Percentiles rank a stretch among this genome's conserved stretches.
Conservation (phyloP, 1,140 invertebrate species). For the Trialeurodes vaporariorum region DNA sequence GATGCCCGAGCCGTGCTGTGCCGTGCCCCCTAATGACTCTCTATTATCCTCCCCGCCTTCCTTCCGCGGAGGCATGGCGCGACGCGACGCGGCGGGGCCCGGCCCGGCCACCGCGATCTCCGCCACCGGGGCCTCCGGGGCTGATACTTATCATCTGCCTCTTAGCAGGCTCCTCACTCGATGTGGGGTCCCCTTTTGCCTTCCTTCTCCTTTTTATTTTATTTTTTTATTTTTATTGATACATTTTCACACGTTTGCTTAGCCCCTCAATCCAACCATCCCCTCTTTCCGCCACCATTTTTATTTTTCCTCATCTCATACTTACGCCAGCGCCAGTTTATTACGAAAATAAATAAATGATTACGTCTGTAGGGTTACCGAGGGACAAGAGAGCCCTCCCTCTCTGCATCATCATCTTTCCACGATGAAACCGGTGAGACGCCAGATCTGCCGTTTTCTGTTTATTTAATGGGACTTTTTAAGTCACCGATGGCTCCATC, state of each 20-base stretch:
- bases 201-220: no score
- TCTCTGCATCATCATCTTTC: no score
- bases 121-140: no score
- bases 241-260: neutral
- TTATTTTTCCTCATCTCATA: neutral
- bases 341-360: neutral
- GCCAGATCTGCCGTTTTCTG: no score
- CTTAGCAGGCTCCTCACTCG: neutral
- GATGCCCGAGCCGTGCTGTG: no score
- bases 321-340: neutral
- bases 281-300: neutral
- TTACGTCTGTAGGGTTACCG: neutral
- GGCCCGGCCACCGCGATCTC: no score
- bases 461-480: no score
- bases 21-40: neutral
- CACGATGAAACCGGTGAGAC: no score
- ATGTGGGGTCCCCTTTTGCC: neutral
- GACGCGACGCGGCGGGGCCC: no score
- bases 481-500: no score
- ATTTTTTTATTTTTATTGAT: conserved; percentile 1
- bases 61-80: no score
- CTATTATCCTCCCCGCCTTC: neutral
- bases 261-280: neutral
- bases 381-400: neutral
- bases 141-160: neutral